Base-by-base conservation (phyloP, 2,797 vertebrate species). In the Sparus aurata region DNA sequence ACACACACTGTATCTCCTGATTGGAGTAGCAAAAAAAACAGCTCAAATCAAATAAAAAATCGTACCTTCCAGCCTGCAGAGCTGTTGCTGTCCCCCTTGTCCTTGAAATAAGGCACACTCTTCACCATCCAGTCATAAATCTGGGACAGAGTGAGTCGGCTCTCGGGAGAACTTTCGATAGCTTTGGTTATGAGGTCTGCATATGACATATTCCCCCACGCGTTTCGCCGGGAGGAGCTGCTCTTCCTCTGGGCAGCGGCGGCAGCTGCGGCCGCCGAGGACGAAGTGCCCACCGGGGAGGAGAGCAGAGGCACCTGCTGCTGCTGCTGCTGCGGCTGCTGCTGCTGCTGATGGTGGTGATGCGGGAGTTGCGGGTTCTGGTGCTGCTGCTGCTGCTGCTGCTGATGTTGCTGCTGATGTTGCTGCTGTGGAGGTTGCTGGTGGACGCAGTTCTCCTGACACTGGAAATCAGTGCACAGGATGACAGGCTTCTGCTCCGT, bases 51-150 rank as follows among this genome's bases (percentile, higher is more conserved):
- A 55, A 50, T 20, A 20, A 4, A 45, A 45, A 57, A 50, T 69
- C 94, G 84, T 93, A 99, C 98, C 98, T 99, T 99, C 98, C 98
- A 99, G 3, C 98, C 98, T 3, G 98, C 98, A 5, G 97, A 98
- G 83, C 98, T 99, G 93, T 98, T 99, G 92, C 97, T 99, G 95
- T 99, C 98, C 9, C 98, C 98, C 90, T 99, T 99, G 93, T 99
- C 98, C 91, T 99, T 99, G 94, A 99, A 99, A 91, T 99, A 99
- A 62, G 98, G 97, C 47, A 98, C 97, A 66, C 95, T 97, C 93
- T 97, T 97, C 94, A 98, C 98, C 98, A 99, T 99, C 97, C 98
- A 98, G 95, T 99, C 98, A 88, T 99, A 99, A 80, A 99, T 98
- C 95, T 98, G 98, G 25, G 97, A 98, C 79, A 99, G 92, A 25